phyloP scores from a whole-genome alignment of 2,113 vertebrate species.

The Silurus glanis region DNA sequence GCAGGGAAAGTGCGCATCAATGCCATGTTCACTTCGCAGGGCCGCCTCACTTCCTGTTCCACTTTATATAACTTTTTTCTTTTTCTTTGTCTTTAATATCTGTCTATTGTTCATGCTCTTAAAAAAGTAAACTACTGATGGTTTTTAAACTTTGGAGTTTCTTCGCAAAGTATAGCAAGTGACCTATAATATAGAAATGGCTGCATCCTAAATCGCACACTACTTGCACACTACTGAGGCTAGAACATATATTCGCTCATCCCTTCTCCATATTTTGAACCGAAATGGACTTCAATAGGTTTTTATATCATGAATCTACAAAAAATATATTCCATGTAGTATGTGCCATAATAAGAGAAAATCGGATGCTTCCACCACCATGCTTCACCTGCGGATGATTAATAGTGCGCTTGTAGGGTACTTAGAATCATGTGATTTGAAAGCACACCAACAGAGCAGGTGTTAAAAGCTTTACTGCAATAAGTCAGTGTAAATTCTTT shows the following conservation, averaged over 20 bases:
- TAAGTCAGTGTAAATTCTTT: neutral
- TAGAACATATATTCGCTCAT: neutral
- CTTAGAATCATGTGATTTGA: neutral
- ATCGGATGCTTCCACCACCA: too few relatives aligned
- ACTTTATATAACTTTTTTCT: neutral
- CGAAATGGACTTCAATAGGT: neutral
- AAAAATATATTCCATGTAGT: too few relatives aligned
- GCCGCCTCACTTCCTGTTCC: constrained; percentile 1
- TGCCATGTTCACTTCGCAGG: neutral
- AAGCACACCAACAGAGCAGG: neutral
- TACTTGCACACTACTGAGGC: neutral
- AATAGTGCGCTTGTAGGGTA: neutral
- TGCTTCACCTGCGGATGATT: neutral
- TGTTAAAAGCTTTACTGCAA: neutral
- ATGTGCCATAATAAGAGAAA: neutral
- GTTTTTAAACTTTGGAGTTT: neutral
- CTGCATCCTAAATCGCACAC: constrained; percentile 11
- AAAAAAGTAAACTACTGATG: neutral
- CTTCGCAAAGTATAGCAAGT: too few relatives aligned
- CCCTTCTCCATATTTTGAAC: neutral
- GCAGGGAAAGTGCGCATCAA: constrained; percentile 83
- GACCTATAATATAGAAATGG: neutral
- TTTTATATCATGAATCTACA: neutral
- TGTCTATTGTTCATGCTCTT: neutral
- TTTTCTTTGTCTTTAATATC: neutral